A percentile compares a stretch with the other conserved stretches of the same genome.
These are phyloP conservation scores for Buceros bicornis DNA, from an alignment of 2,797 vertebrate genomes.

Conservation along the genomic window DNA sequence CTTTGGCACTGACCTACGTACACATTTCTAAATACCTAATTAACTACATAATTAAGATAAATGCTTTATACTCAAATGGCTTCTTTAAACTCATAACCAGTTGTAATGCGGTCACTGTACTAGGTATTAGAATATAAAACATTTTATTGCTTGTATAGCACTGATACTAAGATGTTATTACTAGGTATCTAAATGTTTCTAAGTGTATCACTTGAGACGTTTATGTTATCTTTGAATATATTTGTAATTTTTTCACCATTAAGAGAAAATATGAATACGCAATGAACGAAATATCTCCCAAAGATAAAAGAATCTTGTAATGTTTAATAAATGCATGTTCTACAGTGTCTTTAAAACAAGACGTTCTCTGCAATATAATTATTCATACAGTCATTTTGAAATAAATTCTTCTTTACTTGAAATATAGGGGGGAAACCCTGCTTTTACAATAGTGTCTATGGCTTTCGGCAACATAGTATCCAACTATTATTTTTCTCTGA, in stretches of 20 bases:
- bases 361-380: not conserved
- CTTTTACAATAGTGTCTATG: not conserved
- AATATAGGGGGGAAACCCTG: accelerated
- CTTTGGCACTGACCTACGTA: not conserved
- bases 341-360: not conserved
- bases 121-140: not conserved
- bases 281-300: not conserved
- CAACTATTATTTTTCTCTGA: not conserved
- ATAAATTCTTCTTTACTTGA: not conserved
- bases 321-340: not conserved
- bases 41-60: slow-evolving; percentile 11
- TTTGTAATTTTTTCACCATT: not conserved
- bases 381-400: not conserved
- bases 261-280: not conserved
- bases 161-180: not conserved
- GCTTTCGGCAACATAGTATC: not conserved
- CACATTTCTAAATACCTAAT: not conserved
- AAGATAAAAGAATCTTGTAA: not conserved
- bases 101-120: not conserved
- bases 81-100: not conserved
- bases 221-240: not conserved
- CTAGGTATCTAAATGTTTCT: not conserved
- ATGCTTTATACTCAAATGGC: not conserved
- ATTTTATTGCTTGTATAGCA: not conserved
- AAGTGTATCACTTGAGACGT: not conserved